Base-by-base conservation (phyloP, 2,888 invertebrate genomes). In the Cephus pygmeus region DNA sequence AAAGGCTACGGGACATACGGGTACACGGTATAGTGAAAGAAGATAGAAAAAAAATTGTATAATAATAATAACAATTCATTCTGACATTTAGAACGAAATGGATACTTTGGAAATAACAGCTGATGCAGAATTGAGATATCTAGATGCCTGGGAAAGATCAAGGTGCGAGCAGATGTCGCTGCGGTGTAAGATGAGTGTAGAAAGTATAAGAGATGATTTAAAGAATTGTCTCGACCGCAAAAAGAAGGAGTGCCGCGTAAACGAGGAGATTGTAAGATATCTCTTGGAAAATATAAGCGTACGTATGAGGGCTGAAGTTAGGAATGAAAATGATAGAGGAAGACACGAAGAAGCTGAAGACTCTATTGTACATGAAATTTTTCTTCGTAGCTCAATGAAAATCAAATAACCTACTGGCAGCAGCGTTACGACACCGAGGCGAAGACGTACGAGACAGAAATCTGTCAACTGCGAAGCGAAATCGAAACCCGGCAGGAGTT, bases 351-450 rank as follows among this genome's bases (percentile, higher is more conserved):
- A 2, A 9, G 56, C 23, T 1, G 23, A 56, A 56, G 9, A 23
- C 56, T 23, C 23, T 56, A 9, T 56, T 0, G 9, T 56, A 56
- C 9, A 23, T 56, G 71, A 15, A 6, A 73, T 73, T 75, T 69
- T n/a, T 68, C 11, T 78, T 81, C 84, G 31, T 80, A 93, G 92
- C 87, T 89, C 69, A 86, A 90, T 68, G 87, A 91, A 77, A 81
- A 86, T 69, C 85, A 88, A 76, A 88, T 91, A 34, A 85, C 85
- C 73, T 81, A 87, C 33, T 93, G 93, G 93, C 85, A 87, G 78
- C 81, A 86, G 34, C 90, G 89, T 75, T 92, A 92, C 82, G 87
- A 89, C 73, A 84, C 83, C 35, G 92, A 92, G 83, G 86, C 89
- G 76, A 86, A 88, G 85, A 83, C 82, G 69, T 90, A 90, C 79